A percentile compares a stretch with the other conserved stretches of the same genome.
Conservation (phyloP, 2,888 invertebrate species). For the Dichetophora obliterata region DNA sequence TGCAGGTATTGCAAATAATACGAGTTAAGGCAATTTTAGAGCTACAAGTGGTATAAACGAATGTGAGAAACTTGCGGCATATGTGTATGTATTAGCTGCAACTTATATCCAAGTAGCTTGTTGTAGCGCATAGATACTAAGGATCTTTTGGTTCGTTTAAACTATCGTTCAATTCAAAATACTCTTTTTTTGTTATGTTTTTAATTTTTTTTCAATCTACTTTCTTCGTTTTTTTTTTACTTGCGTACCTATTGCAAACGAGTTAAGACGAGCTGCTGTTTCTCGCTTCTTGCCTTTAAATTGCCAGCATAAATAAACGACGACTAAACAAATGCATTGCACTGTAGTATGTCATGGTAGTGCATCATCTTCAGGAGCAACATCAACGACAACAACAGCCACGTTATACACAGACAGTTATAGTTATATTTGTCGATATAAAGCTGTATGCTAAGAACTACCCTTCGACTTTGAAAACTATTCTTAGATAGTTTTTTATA, state of each 20-base stretch:
- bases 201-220: neutral
- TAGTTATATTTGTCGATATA: no score
- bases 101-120: neutral
- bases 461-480: no score
- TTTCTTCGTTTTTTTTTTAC: neutral
- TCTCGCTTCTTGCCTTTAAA: neutral
- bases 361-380: slow-evolving; percentile 5
- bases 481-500: no score
- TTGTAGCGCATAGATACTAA: no score
- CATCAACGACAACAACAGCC: neutral
- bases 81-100: neutral
- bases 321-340: neutral
- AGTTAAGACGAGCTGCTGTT: neutral
- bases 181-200: neutral
- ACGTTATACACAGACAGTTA: neutral
- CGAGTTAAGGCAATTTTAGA: neutral
- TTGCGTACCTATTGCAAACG: neutral
- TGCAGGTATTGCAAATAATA: slow-evolving; percentile 21
- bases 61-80: no score
- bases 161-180: slow-evolving; percentile 3
- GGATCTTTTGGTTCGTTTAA: neutral
- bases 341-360: slow-evolving; percentile 2
- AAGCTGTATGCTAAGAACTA: no score
- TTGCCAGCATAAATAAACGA: slow-evolving; percentile 7
- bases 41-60: neutral